Conservation (phyloP, 30 jellyfish, hydroid and myxozoan genomes). For the Hydractinia echinata region DNA sequence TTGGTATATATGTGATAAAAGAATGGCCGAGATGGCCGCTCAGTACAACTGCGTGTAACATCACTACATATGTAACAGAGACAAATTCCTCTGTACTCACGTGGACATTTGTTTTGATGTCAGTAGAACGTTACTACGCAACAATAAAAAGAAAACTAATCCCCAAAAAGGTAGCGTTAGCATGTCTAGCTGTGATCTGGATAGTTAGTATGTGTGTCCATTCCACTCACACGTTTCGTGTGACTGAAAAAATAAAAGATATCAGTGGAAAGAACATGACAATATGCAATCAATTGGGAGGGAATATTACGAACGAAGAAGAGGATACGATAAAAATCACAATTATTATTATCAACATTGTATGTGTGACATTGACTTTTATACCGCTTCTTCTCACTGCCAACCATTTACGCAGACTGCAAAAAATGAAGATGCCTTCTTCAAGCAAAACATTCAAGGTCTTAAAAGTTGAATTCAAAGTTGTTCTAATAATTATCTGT, state of each 20-base stretch:
- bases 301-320: neutral
- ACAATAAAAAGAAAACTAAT: neutral
- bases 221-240: neutral
- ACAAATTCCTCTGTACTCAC: neutral
- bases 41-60: neutral
- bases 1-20: slow-evolving; percentile 4
- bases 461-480: slow-evolving; percentile 6
- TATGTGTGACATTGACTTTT: neutral
- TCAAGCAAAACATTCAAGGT: slow-evolving; percentile 11
- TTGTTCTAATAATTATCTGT: neutral
- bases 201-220: slow-evolving; percentile 1
- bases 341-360: neutral
- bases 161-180: neutral
- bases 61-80: neutral
- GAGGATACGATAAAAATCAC: neutral
- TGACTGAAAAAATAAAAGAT: neutral
- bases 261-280: neutral
- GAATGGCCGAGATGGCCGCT: slow-evolving; percentile 10
- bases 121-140: slow-evolving; percentile 20
- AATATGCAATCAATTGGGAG: slow-evolving; percentile 12
- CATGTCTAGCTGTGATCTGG: slow-evolving; percentile 9
- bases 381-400: neutral
- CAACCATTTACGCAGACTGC: neutral
- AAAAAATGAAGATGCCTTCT: slow-evolving; percentile 1
- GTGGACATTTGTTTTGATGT: neutral